These are phyloP conservation scores for Engraulis encrasicolus DNA, from an alignment of 2,113 vertebrate genomes.

Conservation along the genomic window DNA sequence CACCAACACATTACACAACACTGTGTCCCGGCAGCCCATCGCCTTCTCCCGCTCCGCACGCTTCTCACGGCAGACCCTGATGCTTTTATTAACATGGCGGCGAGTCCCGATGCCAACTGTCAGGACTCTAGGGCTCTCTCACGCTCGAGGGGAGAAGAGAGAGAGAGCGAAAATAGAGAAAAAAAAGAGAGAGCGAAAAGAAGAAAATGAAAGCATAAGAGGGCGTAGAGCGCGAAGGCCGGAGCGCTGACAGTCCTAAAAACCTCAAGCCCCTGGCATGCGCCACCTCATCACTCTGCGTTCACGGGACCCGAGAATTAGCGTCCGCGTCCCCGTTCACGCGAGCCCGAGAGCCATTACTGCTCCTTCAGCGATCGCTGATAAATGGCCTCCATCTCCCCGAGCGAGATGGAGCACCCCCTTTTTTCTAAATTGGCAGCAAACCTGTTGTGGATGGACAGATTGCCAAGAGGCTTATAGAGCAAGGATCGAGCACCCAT, in stretches of 20 bases:
- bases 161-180: slow-evolving; percentile 7
- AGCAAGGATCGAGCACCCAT: not conserved
- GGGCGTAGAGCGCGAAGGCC: slow-evolving; percentile 8
- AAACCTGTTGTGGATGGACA: not conserved
- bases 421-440: not conserved
- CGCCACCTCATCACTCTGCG: not conserved
- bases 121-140: not conserved
- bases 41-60: not conserved
- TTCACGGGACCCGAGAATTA: not conserved
- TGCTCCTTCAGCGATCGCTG: not conserved
- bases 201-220: slow-evolving; percentile 32
- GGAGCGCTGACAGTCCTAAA: slow-evolving; percentile 6
- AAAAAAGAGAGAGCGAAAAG: slow-evolving; percentile 18
- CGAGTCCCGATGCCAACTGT: not conserved
- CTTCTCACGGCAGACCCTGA: not conserved
- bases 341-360: not conserved
- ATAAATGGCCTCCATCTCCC: not conserved
- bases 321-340: not conserved
- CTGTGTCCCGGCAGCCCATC: not conserved
- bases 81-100: slow-evolving; percentile 15
- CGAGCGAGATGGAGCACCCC: not conserved
- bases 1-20: not conserved
- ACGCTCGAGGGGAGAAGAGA: slow-evolving; percentile 15
- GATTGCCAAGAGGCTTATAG: not conserved
- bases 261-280: not conserved